phyloP scores from a whole-genome alignment of 2,888 invertebrate genomes.

The Schizotus pectinicornis region DNA sequence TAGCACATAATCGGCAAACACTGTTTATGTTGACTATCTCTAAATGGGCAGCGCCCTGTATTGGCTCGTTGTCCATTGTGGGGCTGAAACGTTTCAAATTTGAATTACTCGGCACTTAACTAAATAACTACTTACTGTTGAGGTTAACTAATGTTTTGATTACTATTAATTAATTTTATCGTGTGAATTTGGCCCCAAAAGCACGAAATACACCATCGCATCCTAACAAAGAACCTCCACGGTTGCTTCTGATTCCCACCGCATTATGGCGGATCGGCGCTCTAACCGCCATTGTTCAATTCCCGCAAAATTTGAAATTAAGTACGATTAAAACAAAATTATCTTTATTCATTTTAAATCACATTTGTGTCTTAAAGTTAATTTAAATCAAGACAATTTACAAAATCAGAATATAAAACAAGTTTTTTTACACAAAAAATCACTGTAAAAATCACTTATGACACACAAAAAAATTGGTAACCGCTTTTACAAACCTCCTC shows the following conservation, averaged over 20 bases:
- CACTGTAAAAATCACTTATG: constrained; percentile 39
- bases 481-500: constrained; percentile 32
- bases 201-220: constrained; percentile 29
- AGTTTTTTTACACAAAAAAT: constrained; percentile 31
- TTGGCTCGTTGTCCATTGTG: constrained; percentile 10
- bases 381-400: constrained; percentile 50
- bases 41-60: constrained; percentile 1
- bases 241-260: too few species aligned
- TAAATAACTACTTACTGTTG: neutral
- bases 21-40: constrained; percentile 17
- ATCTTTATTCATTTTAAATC: constrained; percentile 50
- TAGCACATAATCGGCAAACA: constrained; percentile 48
- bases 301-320: too few species aligned
- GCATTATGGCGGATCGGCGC: too few species aligned
- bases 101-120: too few species aligned
- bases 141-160: constrained; percentile 18
- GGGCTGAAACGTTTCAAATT: neutral
- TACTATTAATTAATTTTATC: constrained; percentile 12
- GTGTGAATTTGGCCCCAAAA: constrained; percentile 24
- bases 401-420: constrained; percentile 45
- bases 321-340: constrained; percentile 36
- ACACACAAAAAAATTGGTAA: constrained; percentile 43
- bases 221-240: neutral
- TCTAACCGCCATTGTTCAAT: too few species aligned
- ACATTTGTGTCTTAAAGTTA: constrained; percentile 52